Percentiles rank a stretch among this genome's conserved stretches.
phyloP scores from a whole-genome alignment of 2,113 vertebrate genomes.

The Ammodytes dubius region DNA sequence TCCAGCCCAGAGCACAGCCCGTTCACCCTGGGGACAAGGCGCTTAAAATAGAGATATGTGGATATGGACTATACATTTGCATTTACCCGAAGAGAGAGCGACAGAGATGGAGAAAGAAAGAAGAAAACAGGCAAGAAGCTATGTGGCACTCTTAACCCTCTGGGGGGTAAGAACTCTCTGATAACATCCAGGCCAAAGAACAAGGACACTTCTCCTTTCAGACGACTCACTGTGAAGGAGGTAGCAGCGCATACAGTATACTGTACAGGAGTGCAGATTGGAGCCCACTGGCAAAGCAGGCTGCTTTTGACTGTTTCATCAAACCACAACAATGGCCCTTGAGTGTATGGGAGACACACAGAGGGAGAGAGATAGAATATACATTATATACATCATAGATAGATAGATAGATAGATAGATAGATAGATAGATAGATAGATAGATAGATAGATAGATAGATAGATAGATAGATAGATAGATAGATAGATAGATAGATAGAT shows the following conservation, averaged over 20 bases:
- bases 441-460: no score
- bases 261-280: slow-evolving; percentile 39
- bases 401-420: background rate
- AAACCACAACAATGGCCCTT: slow-evolving; percentile 51
- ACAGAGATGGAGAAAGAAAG: slow-evolving; percentile 70
- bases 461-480: no score
- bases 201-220: slow-evolving; percentile 73
- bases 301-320: slow-evolving; percentile 68
- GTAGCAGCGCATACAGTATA: slow-evolving; percentile 10
- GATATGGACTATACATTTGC: slow-evolving; percentile 64
- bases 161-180: slow-evolving; percentile 61
- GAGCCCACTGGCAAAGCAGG: slow-evolving; percentile 57
- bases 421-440: background rate
- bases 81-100: slow-evolving; percentile 66
- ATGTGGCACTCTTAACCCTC: slow-evolving; percentile 58
- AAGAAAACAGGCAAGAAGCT: slow-evolving; percentile 46
- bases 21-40: slow-evolving; percentile 64
- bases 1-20: slow-evolving; percentile 60
- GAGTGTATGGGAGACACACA: background rate
- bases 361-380: background rate
- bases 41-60: slow-evolving; percentile 75
- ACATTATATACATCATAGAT: background rate
- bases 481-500: no score
- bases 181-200: slow-evolving; percentile 76
- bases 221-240: slow-evolving; percentile 57